These are phyloP conservation scores for Dicrostonyx torquatus DNA, from an alignment of 2,797 vertebrate genomes.

Conservation along the genomic window DNA sequence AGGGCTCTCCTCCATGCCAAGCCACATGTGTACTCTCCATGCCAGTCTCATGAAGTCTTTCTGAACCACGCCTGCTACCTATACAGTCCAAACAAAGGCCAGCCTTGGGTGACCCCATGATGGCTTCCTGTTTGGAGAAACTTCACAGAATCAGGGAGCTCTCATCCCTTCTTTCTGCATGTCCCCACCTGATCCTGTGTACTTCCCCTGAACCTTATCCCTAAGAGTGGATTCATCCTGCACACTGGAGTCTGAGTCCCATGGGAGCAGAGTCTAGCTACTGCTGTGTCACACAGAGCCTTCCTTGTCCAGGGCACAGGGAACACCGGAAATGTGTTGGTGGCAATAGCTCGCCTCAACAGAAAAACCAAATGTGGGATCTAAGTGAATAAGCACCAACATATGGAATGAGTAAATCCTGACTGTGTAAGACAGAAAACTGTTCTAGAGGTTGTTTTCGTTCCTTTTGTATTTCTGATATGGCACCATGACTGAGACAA, in stretches of 20 bases:
- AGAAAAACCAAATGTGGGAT: background rate
- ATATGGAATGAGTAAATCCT: slow-evolving; percentile 8
- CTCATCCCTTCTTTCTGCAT: background rate
- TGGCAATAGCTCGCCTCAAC: background rate
- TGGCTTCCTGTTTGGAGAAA: background rate
- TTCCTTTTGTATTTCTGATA: background rate
- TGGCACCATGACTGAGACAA: background rate
- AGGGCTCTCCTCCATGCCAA: background rate
- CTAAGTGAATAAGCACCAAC: slow-evolving; percentile 6
- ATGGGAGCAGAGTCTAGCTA: background rate
- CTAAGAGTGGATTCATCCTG: too few species aligned
- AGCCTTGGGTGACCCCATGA: too few species aligned
- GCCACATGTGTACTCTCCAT: background rate
- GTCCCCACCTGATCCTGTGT: background rate
- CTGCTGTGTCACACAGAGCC: background rate
- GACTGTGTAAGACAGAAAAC: slow-evolving; percentile 39
- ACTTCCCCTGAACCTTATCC: background rate
- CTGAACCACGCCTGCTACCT: background rate
- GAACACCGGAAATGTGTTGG: background rate
- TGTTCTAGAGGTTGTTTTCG: background rate
- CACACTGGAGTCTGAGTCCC: background rate
- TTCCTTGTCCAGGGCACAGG: background rate
- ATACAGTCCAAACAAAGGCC: background rate
- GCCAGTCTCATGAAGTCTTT: background rate
- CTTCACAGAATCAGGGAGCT: background rate